Percentiles rank a stretch among this genome's conserved stretches.
phyloP scores from a whole-genome alignment of 2,797 vertebrate species.

The Tangara arthus region DNA sequence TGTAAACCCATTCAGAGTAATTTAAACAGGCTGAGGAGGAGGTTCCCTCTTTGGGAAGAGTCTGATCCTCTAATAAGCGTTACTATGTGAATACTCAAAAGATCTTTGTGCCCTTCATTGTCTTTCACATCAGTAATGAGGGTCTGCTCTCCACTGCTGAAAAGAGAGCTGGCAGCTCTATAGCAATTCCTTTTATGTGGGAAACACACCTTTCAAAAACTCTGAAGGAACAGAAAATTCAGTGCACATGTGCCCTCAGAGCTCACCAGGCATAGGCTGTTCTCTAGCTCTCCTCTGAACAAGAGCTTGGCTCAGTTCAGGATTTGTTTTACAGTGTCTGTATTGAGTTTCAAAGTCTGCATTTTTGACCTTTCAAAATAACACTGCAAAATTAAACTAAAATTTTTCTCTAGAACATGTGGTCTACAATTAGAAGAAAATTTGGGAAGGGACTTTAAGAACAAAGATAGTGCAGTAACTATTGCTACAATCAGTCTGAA shows the following conservation, averaged over 20 bases:
- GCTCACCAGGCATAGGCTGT: neutral
- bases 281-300: neutral
- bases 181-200: neutral
- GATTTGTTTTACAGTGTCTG: neutral
- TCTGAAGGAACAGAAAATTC: neutral
- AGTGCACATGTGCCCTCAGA: accelerated
- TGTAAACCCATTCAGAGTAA: neutral
- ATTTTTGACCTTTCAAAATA: neutral
- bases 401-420: neutral
- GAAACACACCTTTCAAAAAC: neutral
- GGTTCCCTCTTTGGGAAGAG: neutral
- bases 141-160: neutral
- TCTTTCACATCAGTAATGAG: neutral
- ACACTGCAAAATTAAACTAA: neutral
- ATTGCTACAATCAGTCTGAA: neutral
- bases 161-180: neutral
- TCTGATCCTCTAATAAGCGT: neutral
- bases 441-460: neutral
- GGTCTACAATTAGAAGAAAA: neutral
- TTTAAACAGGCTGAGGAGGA: neutral
- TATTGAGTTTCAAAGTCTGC: neutral
- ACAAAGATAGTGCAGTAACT: neutral
- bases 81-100: neutral
- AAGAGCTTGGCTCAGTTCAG: neutral
- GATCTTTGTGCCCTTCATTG: neutral